These are phyloP conservation scores for Chaitophorus viminalis DNA, from an alignment of 2,888 invertebrate genomes.

Conservation along the genomic window DNA sequence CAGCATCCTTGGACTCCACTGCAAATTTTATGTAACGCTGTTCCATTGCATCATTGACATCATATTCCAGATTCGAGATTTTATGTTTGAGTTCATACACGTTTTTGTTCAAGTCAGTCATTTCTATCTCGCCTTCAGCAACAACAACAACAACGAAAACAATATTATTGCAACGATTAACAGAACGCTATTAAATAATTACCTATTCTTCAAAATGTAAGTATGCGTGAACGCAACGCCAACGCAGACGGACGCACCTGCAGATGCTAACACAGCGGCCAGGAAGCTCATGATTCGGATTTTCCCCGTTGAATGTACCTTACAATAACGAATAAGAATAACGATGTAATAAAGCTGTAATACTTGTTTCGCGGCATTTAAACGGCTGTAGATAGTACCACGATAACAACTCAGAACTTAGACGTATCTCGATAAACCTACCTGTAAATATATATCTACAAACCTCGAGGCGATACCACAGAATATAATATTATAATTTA, in stretches of 20 bases:
- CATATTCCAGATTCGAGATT: slow-evolving; percentile 72
- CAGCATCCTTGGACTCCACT: slow-evolving; percentile 71
- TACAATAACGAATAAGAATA: neutral
- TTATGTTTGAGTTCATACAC: slow-evolving; percentile 72
- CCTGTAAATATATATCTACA: no score
- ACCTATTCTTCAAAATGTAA: neutral
- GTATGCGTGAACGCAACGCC: neutral
- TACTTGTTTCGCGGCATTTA: slow-evolving; percentile 27
- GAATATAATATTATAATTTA: neutral
- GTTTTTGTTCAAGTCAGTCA: slow-evolving; percentile 72
- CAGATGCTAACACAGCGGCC: slow-evolving; percentile 62
- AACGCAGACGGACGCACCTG: slow-evolving; percentile 62
- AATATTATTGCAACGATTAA: neutral
- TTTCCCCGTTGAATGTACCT: slow-evolving; percentile 25
- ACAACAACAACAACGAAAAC: neutral
- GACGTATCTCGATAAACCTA: no score
- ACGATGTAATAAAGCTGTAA: neutral
- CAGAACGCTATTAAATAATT: neutral
- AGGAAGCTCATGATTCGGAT: slow-evolving; percentile 62
- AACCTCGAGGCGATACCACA: no score
- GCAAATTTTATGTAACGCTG: slow-evolving; percentile 74
- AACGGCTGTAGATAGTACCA: no score
- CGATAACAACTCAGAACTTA: no score
- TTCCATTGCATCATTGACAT: slow-evolving; percentile 73
- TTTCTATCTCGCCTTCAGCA: slow-evolving; percentile 68